These are phyloP conservation scores for Xenops minutus DNA, from an alignment of 2,797 vertebrate species.

Conservation along the genomic window DNA sequence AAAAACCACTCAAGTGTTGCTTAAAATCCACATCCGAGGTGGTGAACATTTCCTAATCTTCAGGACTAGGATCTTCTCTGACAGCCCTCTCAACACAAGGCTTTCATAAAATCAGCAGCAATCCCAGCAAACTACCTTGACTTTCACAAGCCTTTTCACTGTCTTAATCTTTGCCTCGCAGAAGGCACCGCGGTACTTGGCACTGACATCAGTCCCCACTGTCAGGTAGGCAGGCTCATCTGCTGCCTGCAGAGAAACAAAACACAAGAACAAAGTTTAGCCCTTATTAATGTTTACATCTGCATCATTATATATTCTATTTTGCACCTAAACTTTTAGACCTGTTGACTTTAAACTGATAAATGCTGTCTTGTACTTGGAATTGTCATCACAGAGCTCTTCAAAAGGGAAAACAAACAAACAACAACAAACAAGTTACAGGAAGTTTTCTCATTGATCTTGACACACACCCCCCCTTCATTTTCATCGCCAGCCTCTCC, in stretches of 20 bases:
- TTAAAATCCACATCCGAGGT: neutral
- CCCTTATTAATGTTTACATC: neutral
- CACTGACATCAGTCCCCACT: conserved; percentile 98
- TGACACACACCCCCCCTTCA: neutral
- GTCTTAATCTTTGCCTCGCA: conserved; percentile 99
- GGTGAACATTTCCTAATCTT: neutral
- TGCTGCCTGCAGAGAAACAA: conserved; percentile 83
- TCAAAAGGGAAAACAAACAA: neutral
- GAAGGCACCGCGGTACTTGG: conserved; percentile 98
- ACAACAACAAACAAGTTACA: neutral
- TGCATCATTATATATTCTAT: neutral
- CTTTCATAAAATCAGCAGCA: neutral
- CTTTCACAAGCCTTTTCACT: conserved; percentile 96
- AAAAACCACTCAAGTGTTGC: accelerated
- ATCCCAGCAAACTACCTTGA: conserved; percentile 83
- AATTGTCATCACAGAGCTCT: neutral
- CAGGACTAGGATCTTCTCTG: neutral
- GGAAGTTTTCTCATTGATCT: neutral
- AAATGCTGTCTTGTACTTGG: accelerated
- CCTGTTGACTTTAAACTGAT: neutral
- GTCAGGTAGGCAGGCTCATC: conserved; percentile 99
- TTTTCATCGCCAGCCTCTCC: neutral
- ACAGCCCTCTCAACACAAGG: neutral
- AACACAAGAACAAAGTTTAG: neutral
- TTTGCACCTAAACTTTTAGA: neutral